A percentile compares a stretch with the other conserved stretches of the same genome.
Evolutionary conservation across 2,888 invertebrate genomes (phyloP).

Genomic region (Thereva unica): DNA sequence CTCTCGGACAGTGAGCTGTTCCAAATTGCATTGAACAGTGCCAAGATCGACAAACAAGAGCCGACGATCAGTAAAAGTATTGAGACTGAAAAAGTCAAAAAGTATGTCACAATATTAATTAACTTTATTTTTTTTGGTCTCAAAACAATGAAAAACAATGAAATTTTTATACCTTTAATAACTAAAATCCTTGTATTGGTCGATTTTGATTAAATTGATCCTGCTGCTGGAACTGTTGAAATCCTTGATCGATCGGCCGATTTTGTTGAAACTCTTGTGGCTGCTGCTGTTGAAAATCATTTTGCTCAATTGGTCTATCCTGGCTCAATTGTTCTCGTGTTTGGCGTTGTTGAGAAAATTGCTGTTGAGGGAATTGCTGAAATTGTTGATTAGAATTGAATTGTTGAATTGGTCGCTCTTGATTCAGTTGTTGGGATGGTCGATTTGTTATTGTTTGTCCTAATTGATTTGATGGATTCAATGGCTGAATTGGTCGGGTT

Average conservation of each 20-base stretch:
- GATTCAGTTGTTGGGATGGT: constrained; percentile 11
- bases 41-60: no score
- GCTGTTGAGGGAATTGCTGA: constrained; percentile 18
- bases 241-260: constrained; percentile 2
- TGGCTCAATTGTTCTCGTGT: constrained; percentile 7
- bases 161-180: no score
- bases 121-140: neutral
- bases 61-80: no score
- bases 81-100: no score
- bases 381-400: constrained; percentile 6
- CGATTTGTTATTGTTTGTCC: constrained; percentile 1
- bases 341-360: constrained; percentile 15
- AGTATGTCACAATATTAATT: neutral
- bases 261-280: constrained; percentile 4
- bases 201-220: neutral
- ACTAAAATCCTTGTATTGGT: constrained; percentile 5
- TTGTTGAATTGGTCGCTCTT: constrained; percentile 23
- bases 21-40: no score
- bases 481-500: constrained; percentile 33
- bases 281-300: no score
- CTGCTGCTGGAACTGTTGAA: neutral
- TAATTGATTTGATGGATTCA: constrained; percentile 5
- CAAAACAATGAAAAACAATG: no score
- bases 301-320: constrained; percentile 12
- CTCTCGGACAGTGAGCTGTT: no score